Conservation (phyloP, 1,140 invertebrate species). For the Saccostrea cuccullata region DNA sequence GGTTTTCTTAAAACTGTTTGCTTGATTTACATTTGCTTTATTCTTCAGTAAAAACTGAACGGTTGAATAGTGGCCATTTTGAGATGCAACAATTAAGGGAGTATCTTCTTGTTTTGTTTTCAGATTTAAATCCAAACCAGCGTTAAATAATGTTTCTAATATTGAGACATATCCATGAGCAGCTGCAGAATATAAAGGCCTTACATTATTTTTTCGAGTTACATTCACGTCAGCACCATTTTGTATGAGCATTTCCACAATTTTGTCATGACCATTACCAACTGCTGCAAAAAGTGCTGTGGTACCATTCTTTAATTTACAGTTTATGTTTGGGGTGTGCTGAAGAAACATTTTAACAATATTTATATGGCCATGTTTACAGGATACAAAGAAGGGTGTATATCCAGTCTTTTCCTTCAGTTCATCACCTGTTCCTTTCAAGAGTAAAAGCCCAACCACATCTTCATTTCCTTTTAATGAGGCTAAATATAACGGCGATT, state of each 20-base stretch:
- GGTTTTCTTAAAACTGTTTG: neutral
- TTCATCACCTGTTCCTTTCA: neutral
- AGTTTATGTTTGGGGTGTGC: neutral
- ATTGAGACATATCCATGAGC: neutral
- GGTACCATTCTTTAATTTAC: neutral
- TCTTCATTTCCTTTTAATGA: neutral
- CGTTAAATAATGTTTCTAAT: neutral
- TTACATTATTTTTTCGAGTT: neutral
- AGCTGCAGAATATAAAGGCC: neutral
- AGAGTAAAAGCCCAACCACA: neutral
- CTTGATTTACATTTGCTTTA: neutral
- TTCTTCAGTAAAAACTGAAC: neutral
- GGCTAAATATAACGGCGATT: neutral
- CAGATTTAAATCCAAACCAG: neutral
- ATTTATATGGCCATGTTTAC: neutral
- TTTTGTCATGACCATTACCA: neutral
- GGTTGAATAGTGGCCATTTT: neutral
- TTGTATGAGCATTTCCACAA: neutral
- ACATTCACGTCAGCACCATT: neutral
- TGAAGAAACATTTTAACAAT: neutral
- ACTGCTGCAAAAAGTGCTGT: neutral
- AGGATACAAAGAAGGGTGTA: neutral
- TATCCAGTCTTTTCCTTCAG: neutral
- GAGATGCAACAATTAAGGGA: neutral
- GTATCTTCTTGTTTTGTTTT: neutral